A percentile compares a stretch with the other conserved stretches of the same genome.
phyloP scores from a whole-genome alignment of 2,888 invertebrate genomes.

The Chirona hameri region DNA sequence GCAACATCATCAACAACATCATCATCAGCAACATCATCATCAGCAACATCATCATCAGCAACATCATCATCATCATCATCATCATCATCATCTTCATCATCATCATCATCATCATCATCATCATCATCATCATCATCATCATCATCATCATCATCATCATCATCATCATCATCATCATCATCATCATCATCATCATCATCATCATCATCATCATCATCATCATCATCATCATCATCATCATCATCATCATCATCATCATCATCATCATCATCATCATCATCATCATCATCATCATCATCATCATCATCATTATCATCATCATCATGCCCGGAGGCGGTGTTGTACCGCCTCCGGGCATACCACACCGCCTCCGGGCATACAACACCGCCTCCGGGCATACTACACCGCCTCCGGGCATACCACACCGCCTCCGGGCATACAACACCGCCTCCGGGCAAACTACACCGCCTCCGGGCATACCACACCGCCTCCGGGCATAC shows the following conservation, averaged over 20 bases:
- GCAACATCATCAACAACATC: too few species aligned
- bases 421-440: too few species aligned
- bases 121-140: slow-evolving; percentile 30
- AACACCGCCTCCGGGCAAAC: too few species aligned
- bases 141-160: slow-evolving; percentile 31
- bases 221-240: slow-evolving; percentile 32
- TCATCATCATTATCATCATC: slow-evolving; percentile 30
- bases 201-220: slow-evolving; percentile 30
- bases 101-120: slow-evolving; percentile 31
- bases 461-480: too few species aligned
- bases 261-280: slow-evolving; percentile 31
- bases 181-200: slow-evolving; percentile 30
- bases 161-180: slow-evolving; percentile 31
- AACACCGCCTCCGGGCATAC: too few species aligned
- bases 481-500: too few species aligned
- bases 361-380: too few species aligned
- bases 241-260: slow-evolving; percentile 31
- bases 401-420: too few species aligned
- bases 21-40: too few species aligned
- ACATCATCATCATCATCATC: too few species aligned
- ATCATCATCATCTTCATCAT: slow-evolving; percentile 31
- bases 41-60: too few species aligned
- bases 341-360: not conserved
- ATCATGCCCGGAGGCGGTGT: not conserved
- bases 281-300: slow-evolving; percentile 30